Base-by-base conservation (phyloP, 2,113 vertebrate genomes). In the Oreochromis spilurus region DNA sequence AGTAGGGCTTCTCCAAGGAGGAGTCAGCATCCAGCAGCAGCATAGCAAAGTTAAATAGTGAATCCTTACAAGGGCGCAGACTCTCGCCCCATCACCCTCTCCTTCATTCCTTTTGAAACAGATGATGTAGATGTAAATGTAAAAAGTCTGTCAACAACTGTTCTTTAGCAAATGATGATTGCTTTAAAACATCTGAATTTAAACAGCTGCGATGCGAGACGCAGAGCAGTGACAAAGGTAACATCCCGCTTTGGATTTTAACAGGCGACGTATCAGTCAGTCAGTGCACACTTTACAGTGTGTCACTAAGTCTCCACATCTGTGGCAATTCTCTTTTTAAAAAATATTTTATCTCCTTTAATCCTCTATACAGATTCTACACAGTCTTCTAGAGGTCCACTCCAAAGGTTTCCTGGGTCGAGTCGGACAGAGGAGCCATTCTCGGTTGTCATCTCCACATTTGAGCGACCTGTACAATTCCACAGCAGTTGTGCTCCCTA, bases 221-320 rank as follows among this genome's bases (percentile, higher is more conserved):
- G 86, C 67, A 57, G 81, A 88, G 52, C 53, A 78, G 86, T 88
- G 77, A 91, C 87, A 89, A 91, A 72, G 82, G 60, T 84, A 87
- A 88, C 54, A 82, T 90, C 88, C 90, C 86, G 54, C 94, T 94
- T 93, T 93, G 93, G 95, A 86, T 92, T 53, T 92, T n/a, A 52
- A 85, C 81, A 91, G 88, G 88, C 81, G 57, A 93, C 87, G 24
- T 85, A 79, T 86, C 54, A 48, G 58, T 88, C 91, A 57, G 89
- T 93, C 87, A 85, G 79, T 86, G 84, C 79, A 62, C 88, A 78
- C 83, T 89, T 82, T 78, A 67, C 72, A 50, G 75, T 72, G 17
- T 2, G n/a, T 75, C 58, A 79, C 83, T 83, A 81, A 81, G 7
- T 85, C 81, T 86, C 77, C 87, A 52, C 45, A 77, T 77, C 58